Evolutionary conservation across 1,140 invertebrate species (phyloP).

Genomic region (Lycorma delicatula): DNA sequence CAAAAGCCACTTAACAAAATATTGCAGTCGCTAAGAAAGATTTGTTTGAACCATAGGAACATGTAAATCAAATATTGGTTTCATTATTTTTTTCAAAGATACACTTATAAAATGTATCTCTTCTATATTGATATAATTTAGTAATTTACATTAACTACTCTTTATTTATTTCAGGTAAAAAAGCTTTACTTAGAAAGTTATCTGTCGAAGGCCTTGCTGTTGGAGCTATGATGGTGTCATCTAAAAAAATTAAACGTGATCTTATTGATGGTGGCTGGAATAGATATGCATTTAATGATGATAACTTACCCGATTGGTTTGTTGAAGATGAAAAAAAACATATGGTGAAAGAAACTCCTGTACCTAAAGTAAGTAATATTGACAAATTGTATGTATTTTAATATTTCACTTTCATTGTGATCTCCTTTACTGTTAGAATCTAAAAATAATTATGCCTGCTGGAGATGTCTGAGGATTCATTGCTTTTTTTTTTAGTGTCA

Average conservation of each 20-base stretch:
- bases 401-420: too few relatives aligned
- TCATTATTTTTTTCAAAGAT: too few relatives aligned
- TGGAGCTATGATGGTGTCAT: conserved; percentile 73
- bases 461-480: too few relatives aligned
- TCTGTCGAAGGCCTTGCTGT: conserved; percentile 79
- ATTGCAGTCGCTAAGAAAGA: too few relatives aligned
- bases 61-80: background rate
- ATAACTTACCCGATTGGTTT: conserved; percentile 94
- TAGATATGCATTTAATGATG: conserved; percentile 80
- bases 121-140: too few relatives aligned
- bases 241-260: conserved; percentile 76
- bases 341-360: conserved; percentile 52
- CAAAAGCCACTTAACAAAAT: too few relatives aligned
- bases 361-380: conserved; percentile 27
- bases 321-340: conserved; percentile 87
- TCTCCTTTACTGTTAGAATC: too few relatives aligned
- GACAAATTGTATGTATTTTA: too few relatives aligned
- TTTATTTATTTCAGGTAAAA: conserved; percentile 35
- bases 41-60: background rate
- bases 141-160: too few relatives aligned
- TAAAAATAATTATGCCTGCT: too few relatives aligned
- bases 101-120: too few relatives aligned
- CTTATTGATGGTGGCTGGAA: conserved; percentile 85
- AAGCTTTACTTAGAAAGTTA: conserved; percentile 62
- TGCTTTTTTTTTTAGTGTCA: too few relatives aligned